phyloP scores from a whole-genome alignment of 2,888 invertebrate genomes.

The Sussaba pulchella region DNA sequence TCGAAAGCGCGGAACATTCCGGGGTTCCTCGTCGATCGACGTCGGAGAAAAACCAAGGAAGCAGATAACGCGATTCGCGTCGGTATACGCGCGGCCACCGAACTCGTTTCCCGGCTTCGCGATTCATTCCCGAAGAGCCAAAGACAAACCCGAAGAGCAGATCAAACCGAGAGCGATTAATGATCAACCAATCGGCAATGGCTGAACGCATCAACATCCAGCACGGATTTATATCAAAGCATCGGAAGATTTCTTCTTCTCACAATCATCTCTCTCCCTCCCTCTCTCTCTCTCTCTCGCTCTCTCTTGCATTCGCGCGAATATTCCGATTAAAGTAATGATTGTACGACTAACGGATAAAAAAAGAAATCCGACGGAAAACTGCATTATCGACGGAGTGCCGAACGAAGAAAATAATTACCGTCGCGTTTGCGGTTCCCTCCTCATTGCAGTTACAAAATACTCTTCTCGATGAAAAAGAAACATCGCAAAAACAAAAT shows the following conservation, averaged over 20 bases:
- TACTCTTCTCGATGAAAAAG: slow-evolving; percentile 52
- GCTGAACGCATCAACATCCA: slow-evolving; percentile 32
- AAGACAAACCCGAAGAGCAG: slow-evolving; percentile 46
- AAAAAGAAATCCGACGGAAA: neutral
- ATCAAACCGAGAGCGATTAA: slow-evolving; percentile 48
- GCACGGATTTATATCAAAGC: slow-evolving; percentile 51
- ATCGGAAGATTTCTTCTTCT: slow-evolving; percentile 21
- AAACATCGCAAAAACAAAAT: slow-evolving; percentile 30
- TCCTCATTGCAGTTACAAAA: neutral
- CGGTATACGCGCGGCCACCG: slow-evolving; percentile 37
- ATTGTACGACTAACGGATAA: slow-evolving; percentile 16
- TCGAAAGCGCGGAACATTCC: slow-evolving; percentile 62
- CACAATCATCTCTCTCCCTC: too few relatives aligned
- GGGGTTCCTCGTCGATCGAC: slow-evolving; percentile 46
- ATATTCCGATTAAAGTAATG: slow-evolving; percentile 47
- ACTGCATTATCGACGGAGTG: slow-evolving; percentile 3
- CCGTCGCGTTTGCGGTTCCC: slow-evolving; percentile 36
- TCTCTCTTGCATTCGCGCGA: slow-evolving; percentile 19
- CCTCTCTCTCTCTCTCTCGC: slow-evolving; percentile 28
- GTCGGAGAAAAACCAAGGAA: slow-evolving; percentile 26
- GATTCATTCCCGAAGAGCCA: too few relatives aligned
- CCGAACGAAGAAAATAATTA: slow-evolving; percentile 49
- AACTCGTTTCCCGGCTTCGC: neutral
- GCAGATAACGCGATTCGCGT: slow-evolving; percentile 61
- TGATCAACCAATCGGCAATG: slow-evolving; percentile 10